Base-by-base conservation (phyloP, 2,113 vertebrate genomes). In the Gambusia affinis region DNA sequence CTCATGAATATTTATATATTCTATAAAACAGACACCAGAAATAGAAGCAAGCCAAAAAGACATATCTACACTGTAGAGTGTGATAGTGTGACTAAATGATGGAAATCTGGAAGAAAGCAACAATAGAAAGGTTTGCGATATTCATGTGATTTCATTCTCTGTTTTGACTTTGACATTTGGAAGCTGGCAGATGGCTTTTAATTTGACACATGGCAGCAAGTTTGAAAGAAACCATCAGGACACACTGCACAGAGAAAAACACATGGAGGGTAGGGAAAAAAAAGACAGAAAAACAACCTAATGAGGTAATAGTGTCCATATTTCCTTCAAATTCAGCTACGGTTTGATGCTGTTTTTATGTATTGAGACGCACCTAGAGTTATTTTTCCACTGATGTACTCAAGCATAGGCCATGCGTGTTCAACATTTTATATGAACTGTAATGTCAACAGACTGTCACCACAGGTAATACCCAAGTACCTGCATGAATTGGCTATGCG, bases 1-100 rank as follows among this genome's bases (percentile, higher is more conserved):
- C 51, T 86, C 47, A 62, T 80, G 85, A 79, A 60, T 72, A 39
- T 72, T 67, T 85, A 85, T 79, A 68, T 68, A 73, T 47, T 79
- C 12, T 70, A 70, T 69, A 63, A 76, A 65, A 77, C n/a, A 47
- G 4, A 76, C 70, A 82, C 76, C 66, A 82, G 60, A 86, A 73
- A 60, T 64, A 72, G 81, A 82, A 67, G 73, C 66, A 57, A 54
- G 64, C 70, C 67, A 65, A 64, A 68, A 33, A 72, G 63, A 44
- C 44, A 76, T 61, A 71, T n/a, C 42, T 51, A 67, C 79, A 63
- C 64, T 65, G 28, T 72, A 51, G 8, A 3, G 19, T 10, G 22
- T 54, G 22, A 54, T 54, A 24, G 51, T n/a, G 51, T 10, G 17
- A 54, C 19, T 54, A n/a, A 19, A 57, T 57, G 51, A 64, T 60